Conservation (phyloP, 2,797 vertebrate species). For the Lithobates sylvaticus region DNA sequence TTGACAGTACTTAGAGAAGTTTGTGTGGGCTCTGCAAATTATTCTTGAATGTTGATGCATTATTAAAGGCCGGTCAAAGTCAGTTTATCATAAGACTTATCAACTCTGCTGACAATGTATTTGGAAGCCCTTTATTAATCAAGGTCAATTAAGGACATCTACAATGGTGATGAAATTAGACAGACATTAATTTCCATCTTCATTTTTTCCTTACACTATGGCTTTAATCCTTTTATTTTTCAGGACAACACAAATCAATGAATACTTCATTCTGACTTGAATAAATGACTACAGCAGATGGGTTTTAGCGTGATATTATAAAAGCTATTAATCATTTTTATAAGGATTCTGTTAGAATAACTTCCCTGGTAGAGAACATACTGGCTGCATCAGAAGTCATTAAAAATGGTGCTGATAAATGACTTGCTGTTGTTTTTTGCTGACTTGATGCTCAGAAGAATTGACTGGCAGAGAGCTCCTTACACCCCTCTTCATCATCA, state of each 20-base stretch:
- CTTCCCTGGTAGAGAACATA: slow-evolving; percentile 46
- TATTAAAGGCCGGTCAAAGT: slow-evolving; percentile 43
- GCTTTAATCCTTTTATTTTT: slow-evolving; percentile 59
- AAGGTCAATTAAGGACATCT: slow-evolving; percentile 50
- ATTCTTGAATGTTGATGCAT: slow-evolving; percentile 19
- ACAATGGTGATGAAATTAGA: slow-evolving; percentile 25
- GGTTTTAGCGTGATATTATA: slow-evolving; percentile 59
- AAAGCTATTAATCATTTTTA: slow-evolving; percentile 62
- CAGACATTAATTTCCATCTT: slow-evolving; percentile 46
- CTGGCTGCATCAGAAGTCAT: slow-evolving; percentile 55
- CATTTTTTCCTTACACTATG: slow-evolving; percentile 28
- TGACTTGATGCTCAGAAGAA: slow-evolving; percentile 46
- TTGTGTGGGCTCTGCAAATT: slow-evolving; percentile 10
- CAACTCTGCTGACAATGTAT: slow-evolving; percentile 33
- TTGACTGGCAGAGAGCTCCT: slow-evolving; percentile 25
- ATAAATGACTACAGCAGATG: slow-evolving; percentile 57
- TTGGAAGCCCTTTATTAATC: slow-evolving; percentile 52
- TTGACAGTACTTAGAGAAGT: background rate
- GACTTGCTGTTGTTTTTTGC: slow-evolving; percentile 47
- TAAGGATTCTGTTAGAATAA: slow-evolving; percentile 55
- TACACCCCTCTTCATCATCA: slow-evolving; percentile 46
- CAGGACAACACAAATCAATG: slow-evolving; percentile 61
- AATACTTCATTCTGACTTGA: slow-evolving; percentile 58
- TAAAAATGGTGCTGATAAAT: slow-evolving; percentile 53
- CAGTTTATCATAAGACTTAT: slow-evolving; percentile 35